Percentiles rank a stretch among this genome's conserved stretches.
phyloP scores from a whole-genome alignment of 2,888 invertebrate species.

The Achlya flavicornis region DNA sequence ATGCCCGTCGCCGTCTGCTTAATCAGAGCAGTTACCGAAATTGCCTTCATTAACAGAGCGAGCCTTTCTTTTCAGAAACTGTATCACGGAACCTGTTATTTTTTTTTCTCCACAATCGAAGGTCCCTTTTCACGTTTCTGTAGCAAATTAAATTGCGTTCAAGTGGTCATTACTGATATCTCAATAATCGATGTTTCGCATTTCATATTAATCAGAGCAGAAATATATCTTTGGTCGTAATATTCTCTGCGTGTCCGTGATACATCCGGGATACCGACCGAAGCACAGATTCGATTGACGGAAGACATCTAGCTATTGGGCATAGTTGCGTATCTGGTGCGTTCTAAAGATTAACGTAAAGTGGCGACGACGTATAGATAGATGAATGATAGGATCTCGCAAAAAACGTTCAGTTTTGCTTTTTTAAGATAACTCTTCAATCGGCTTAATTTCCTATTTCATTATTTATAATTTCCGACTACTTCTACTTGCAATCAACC shows the following conservation, averaged over 20 bases:
- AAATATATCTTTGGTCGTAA: background rate
- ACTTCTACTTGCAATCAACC: too few species aligned
- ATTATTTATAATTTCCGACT: too few species aligned
- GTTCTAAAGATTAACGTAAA: slow-evolving; percentile 37
- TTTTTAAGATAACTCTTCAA: too few species aligned
- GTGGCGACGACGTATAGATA: too few species aligned
- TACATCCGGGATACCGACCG: background rate
- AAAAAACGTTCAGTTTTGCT: background rate
- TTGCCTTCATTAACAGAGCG: slow-evolving; percentile 69
- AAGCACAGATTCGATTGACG: background rate
- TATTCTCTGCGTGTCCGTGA: background rate
- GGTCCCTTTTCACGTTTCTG: slow-evolving; percentile 54
- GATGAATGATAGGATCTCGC: background rate
- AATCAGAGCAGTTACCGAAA: slow-evolving; percentile 66
- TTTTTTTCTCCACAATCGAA: slow-evolving; percentile 62
- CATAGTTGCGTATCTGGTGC: background rate
- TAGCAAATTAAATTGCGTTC: slow-evolving; percentile 54
- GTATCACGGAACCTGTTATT: slow-evolving; percentile 63
- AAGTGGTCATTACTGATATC: slow-evolving; percentile 23
- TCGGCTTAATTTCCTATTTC: too few species aligned
- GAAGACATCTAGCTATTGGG: background rate
- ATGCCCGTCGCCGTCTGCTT: slow-evolving; percentile 60
- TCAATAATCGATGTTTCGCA: slow-evolving; percentile 11
- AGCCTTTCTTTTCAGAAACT: slow-evolving; percentile 61
- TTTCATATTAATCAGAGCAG: slow-evolving; percentile 10